Conservation (phyloP, 2,113 vertebrate genomes). For the Tonatia bakeri region DNA sequence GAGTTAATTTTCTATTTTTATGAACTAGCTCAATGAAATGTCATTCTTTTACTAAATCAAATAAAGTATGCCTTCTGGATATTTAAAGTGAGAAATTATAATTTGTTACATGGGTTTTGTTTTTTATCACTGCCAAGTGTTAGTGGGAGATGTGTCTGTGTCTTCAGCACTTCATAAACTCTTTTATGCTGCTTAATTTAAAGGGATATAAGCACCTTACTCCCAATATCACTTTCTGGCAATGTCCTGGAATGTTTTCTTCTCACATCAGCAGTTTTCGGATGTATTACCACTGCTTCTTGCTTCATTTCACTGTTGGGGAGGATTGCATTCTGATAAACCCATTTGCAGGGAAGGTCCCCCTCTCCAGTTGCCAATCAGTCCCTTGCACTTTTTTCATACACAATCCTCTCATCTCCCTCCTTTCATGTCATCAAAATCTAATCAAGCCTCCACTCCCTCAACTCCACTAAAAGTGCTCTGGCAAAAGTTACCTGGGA, state of each 20-base stretch:
- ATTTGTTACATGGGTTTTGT: background rate
- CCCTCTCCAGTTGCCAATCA: background rate
- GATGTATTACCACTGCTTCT: background rate
- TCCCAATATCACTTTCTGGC: background rate
- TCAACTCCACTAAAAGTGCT: background rate
- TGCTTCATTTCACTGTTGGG: background rate
- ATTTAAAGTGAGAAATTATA: constrained; percentile 9
- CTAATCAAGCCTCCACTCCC: background rate
- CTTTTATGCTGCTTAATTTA: background rate
- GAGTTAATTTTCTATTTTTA: constrained; percentile 57
- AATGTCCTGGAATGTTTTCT: background rate
- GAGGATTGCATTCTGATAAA: background rate
- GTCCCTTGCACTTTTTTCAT: background rate
- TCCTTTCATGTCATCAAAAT: background rate
- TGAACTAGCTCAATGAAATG: constrained; percentile 48
- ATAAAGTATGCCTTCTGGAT: constrained; percentile 9
- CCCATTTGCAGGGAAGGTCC: background rate
- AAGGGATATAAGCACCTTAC: background rate
- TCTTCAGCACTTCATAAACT: background rate
- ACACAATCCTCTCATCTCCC: background rate
- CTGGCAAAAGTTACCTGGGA: background rate
- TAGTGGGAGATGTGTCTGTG: background rate
- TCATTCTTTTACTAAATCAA: constrained; percentile 44
- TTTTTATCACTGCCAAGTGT: background rate
- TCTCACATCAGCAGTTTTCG: background rate